phyloP scores from a whole-genome alignment of 2,113 vertebrate genomes.

The Symphodus melops region DNA sequence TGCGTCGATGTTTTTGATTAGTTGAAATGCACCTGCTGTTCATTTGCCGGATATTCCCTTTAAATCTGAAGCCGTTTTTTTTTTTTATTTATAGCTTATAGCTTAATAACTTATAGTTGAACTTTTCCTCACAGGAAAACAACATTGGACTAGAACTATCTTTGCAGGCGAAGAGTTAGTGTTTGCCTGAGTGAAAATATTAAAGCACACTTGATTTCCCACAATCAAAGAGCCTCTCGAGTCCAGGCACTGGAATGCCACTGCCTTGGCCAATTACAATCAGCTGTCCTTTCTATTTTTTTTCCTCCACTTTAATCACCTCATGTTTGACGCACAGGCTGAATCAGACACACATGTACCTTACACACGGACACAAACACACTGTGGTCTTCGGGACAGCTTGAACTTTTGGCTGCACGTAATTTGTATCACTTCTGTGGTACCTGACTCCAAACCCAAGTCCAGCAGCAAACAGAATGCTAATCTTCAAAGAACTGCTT shows the following conservation, averaged over 20 bases:
- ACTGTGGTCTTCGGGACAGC: not conserved
- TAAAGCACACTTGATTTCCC: conserved; percentile 55
- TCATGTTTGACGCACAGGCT: not conserved
- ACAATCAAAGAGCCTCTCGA: conserved; percentile 62
- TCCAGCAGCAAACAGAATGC: conserved; percentile 33
- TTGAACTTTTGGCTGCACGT: not conserved
- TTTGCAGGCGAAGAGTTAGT: conserved; percentile 6
- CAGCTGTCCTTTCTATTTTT: conserved; percentile 23
- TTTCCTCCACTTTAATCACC: conserved; percentile 24
- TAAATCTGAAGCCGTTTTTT: not conserved
- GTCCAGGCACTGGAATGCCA: conserved; percentile 36
- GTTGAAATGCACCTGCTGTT: not conserved
- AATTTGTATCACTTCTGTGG: conserved; percentile 12
- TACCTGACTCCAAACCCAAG: conserved; percentile 3
- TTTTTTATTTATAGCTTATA: no score
- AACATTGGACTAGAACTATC: conserved; percentile 4
- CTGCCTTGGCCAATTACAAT: conserved; percentile 56
- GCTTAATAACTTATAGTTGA: not conserved
- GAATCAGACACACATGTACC: not conserved
- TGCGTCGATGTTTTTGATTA: not conserved
- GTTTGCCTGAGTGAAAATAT: conserved; percentile 31
- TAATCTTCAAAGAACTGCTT: conserved; percentile 71
- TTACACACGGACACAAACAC: conserved; percentile 1
- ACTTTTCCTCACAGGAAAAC: conserved; percentile 6
- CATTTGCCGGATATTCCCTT: not conserved